Base-by-base conservation (phyloP, 2,113 vertebrate species). In the Heliornis fulica region DNA sequence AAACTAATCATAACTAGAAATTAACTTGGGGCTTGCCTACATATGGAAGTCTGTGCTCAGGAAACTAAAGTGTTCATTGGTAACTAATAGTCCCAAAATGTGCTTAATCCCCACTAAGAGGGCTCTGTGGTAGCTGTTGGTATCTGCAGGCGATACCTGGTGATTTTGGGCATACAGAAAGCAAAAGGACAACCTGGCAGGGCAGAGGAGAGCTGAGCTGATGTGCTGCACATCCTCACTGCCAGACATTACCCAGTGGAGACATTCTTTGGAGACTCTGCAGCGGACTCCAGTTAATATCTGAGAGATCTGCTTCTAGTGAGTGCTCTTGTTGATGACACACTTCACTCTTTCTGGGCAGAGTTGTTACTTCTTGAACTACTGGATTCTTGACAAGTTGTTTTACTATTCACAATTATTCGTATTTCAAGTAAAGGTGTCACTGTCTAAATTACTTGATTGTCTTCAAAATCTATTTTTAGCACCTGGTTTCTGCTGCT, bases 1-100 rank as follows among this genome's bases (percentile, higher is more conserved):
- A 97, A 95, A 90, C 87, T 96, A 97, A 97, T 97, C 95, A 96
- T 91, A 79, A 90, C 87, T 96, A 77, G 86, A 96, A 97, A 97
- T 94, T 96, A 96, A 97, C 87, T 93, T 88, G 51, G 40, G 83
- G 83, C 91, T 92, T 87, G 72, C 77, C 83, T 91, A 36, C 0
- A 1, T 63, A 14, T 31, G 76, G 57, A 94, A 92, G 43, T 46
- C 56, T 94, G 83, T 71, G 65, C 68, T 94, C 53, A 57, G 91
- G 76, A 91, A 92, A 46, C 32, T 14, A 22, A 87, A 87, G n/a
- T 1, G 4, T 76, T 87, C 70, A 50, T 80, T 81, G 89, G 56
- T 64, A 87, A 60, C 11, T 60, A 66, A 15, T 25, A 61, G 68
- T 28, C 34, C 75, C 4, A 54, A 60, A 43, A 53, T 4, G n/a